Base-by-base conservation (phyloP, 53 echinoderm and acorn worm species). In the Stichopus horrens region DNA sequence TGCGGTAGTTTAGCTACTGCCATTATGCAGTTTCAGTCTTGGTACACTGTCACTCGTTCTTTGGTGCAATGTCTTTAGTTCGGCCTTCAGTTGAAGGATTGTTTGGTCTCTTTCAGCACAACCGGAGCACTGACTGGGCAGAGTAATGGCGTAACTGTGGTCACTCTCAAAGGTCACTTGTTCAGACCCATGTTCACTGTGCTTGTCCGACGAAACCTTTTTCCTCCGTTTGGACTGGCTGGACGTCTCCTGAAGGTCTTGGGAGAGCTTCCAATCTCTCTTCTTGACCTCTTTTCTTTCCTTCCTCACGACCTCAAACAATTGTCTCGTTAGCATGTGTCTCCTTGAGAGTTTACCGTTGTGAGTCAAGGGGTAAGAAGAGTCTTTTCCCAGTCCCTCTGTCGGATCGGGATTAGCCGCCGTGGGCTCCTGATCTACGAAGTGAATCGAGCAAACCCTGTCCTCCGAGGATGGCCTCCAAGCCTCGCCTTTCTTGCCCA, bases 371-470 rank as follows among this genome's bases (percentile, higher is more conserved):
- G 77, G 77, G 37, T 54, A 51, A 7, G 77, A 16, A 53, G 77
- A 53, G 8, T 76, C 77, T 13, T 92, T 90, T 16, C 92, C 90
- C n/a, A 93, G 58, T 73, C 88, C n/a, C 65, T 74, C 21, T 14
- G 76, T 63, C 63, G 93, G 93, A 22, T 93, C 79, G 0, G 92
- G 90, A 54, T 88, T 81, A 2, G 21, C 54, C 57, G 11, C 74
- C 5, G 88, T 92, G 2, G 90, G 92, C 21, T 86, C 67, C 9
- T 88, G 83, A 13, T 92, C 88, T 16, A 54, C 18, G 81, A 93
- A 93, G 58, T 93, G 93, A 10, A 57, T 21, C 4, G 88, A 88
- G 68, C 93, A 93, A 7, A 93, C 86, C 51, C 90, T 83, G 71
- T 79, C 79, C 14, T 86, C 13, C 8, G 58, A 53, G 16, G 71